These are phyloP conservation scores for Drosophila paucipuncta DNA, from an alignment of 2,888 invertebrate species.

Conservation along the genomic window DNA sequence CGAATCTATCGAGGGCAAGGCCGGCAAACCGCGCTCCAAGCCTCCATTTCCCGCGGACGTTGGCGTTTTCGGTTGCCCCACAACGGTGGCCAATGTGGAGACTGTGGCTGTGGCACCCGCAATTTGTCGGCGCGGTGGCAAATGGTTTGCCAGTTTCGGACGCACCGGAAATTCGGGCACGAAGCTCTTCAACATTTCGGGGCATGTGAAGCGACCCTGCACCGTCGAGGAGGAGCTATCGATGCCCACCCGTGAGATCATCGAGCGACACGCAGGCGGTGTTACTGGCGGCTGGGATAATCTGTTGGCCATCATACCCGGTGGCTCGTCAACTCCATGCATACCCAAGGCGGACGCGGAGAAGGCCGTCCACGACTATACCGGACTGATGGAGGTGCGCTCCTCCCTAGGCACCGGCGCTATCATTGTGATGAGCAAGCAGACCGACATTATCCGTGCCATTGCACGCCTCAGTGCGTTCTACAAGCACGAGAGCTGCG, in stretches of 20 bases:
- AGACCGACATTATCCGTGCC: conserved; percentile 97
- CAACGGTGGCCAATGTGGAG: conserved; percentile 99
- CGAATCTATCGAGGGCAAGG: conserved; percentile 98
- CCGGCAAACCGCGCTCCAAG: conserved; percentile 98
- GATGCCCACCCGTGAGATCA: conserved; percentile 95
- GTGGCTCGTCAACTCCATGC: conserved; percentile 98
- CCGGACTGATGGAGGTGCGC: conserved; percentile 95
- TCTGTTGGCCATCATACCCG: conserved; percentile 97
- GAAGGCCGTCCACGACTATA: conserved; percentile 98
- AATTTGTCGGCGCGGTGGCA: conserved; percentile 96
- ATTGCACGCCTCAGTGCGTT: conserved; percentile 97
- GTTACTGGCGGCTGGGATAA: conserved; percentile 99
- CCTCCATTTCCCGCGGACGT: conserved; percentile 99
- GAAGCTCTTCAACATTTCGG: conserved; percentile 87
- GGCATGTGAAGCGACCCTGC: conserved; percentile 96
- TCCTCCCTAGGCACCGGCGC: conserved; percentile 98
- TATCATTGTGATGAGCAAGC: conserved; percentile 98
- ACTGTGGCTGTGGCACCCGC: conserved; percentile 97
- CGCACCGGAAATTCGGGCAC: conserved; percentile 98
- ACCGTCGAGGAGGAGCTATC: conserved; percentile 99
- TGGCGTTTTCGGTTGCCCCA: conserved; percentile 98
- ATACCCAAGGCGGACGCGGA: conserved; percentile 96
- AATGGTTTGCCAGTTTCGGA: conserved; percentile 98
- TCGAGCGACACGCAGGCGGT: conserved; percentile 98
- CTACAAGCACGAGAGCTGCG: conserved; percentile 99